Evolutionary conservation across 2,797 vertebrate genomes (phyloP), one percentile per base, ranked within the genome.

Genomic region (Coendou prehensilis): DNA sequence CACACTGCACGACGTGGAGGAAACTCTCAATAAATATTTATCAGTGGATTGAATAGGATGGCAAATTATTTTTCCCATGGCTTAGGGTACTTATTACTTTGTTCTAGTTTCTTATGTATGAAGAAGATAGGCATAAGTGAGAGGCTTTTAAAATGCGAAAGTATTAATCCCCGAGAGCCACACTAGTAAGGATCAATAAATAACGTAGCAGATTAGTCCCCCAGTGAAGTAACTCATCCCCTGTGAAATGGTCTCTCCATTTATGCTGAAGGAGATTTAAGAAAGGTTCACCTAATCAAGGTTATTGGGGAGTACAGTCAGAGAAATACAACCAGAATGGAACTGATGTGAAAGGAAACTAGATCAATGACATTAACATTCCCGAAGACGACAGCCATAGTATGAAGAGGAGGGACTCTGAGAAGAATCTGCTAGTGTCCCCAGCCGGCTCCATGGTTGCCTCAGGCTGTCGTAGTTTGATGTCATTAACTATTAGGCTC

Each of bases 401-500:
- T 13, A 0, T 41, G 86, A 88, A 85, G 61, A 54, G 84, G 87
- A 10, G 56, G 47, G 52, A 76, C 5, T 63, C 52, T 5, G 45
- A 86, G 71, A 84, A 96, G 76, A 82, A 59, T 87, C 59, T 93
- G 86, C 93, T 7, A 54, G 89, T 81, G 89, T 96, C 67, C 89
- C 64, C 28, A 87, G 67, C 47, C 50, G 45, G 87, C 57, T 69
- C 41, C 56, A 33, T 26, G 37, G 86, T 30, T 22, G 93, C 92
- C 95, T 93, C 28, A 71, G 94, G 96, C 80, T 84, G 10, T 88
- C 73, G 69, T 80, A 87, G 41, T 87, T 93, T 86, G 61, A 93
- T 91, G 67, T 93, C 93, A 93, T 96, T 96, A 96, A 92, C 95
- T 71, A 52, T 90, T 79, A 92, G 52, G 0, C 96, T 97, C 93